A percentile compares a stretch with the other conserved stretches of the same genome.
Conservation (phyloP, 1,140 invertebrate species). For the Trinorchestia longiramus region DNA sequence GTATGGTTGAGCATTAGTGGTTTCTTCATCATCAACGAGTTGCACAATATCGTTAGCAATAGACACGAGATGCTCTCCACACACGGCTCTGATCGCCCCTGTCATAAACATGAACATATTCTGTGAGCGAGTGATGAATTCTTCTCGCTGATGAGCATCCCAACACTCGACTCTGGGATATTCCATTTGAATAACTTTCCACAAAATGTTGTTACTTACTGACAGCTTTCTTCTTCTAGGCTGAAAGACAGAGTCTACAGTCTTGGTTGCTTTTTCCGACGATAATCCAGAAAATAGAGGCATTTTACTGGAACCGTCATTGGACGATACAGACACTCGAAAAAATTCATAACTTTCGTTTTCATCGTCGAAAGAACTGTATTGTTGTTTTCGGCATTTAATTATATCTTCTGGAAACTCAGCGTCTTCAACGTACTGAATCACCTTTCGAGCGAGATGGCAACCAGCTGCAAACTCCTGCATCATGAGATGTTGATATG, state of each 20-base stretch:
- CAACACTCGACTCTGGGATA: background rate
- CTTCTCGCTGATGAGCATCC: background rate
- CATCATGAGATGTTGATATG: constrained; percentile 48
- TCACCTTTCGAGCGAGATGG: constrained; percentile 10
- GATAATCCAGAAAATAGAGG: constrained; percentile 16
- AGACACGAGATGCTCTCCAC: constrained; percentile 24
- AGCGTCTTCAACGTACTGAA: background rate
- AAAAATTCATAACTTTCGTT: background rate
- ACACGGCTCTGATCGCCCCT: background rate
- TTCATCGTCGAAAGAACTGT: background rate
- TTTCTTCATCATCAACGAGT: constrained; percentile 42
- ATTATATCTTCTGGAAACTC: constrained; percentile 24
- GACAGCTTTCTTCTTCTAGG: constrained; percentile 21
- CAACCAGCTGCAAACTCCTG: constrained; percentile 38
- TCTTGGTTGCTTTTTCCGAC: constrained; percentile 25
- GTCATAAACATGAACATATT: constrained; percentile 48
- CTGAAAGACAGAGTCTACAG: constrained; percentile 13
- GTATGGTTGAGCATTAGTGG: constrained; percentile 36
- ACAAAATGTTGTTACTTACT: constrained; percentile 15
- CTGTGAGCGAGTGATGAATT: constrained; percentile 28
- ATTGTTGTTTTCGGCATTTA: background rate
- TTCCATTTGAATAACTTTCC: constrained; percentile 43
- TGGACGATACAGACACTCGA: background rate
- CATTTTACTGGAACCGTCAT: background rate
- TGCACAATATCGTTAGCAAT: constrained; percentile 27